Base-by-base conservation (phyloP, 2,113 vertebrate genomes). In the Onychorhynchus coronatus region DNA sequence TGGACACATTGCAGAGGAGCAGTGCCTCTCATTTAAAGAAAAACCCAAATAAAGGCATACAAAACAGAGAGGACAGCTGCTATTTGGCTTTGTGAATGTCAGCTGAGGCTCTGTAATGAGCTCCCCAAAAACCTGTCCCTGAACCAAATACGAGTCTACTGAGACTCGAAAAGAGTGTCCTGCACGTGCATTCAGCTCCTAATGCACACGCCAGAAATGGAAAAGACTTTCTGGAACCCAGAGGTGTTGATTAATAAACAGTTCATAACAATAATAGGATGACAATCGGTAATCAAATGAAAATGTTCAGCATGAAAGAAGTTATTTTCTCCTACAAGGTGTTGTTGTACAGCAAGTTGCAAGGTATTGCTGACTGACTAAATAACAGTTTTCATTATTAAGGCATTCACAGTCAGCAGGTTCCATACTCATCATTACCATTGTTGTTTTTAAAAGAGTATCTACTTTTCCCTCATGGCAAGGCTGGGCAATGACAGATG, bases 401-500 rank as follows among this genome's bases (percentile, higher is more conserved):
- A 90, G 59, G 80, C 56, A 35, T 76, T 96, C 65, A 9, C 13
- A 85, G 37, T 31, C 94, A 75, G 62, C 61, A 68, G 16, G 41
- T 67, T 91, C 52, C 67, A 71, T 39, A 95, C 76, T 65, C 75
- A 85, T 92, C 92, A 72, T 67, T 77, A 73, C 8, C 42, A 66
- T 49, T 95, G 90, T 82, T 84, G 30, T 65, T 95, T 18, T 63
- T 87, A 27, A 4, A 18, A 46, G 97, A 79, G 62, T 79, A 53
- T 81, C 78, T 85, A 50, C 79, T 93, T 83, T 71, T 91, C 39
- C 91, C 92, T 85, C 63, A 83, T 46, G 74, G 95, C 70, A 89
- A 89, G 56, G 88, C 33, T 92, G 47, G 42, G 86, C 76, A 94
- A 62, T 72, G 95, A 97, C 97, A 98, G 90, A 85, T 84, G 22